These are phyloP conservation scores for Lordiphosa andalusiaca DNA, from an alignment of 2,888 invertebrate genomes.

Conservation along the genomic window DNA sequence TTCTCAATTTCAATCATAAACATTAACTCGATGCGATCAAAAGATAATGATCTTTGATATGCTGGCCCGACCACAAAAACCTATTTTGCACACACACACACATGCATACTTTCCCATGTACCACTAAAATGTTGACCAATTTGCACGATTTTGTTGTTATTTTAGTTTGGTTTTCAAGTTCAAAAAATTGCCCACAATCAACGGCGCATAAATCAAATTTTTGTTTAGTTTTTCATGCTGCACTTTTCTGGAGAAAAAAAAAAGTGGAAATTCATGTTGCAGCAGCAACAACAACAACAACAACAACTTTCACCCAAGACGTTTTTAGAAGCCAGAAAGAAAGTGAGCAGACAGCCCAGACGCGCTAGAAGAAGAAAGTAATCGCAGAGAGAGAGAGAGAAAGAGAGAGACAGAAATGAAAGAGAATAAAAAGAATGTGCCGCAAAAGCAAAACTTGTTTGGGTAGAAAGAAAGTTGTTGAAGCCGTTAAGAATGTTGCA, in stretches of 20 bases:
- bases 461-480: slow-evolving; percentile 29
- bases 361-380: slow-evolving; percentile 6
- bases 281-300: slow-evolving; percentile 32
- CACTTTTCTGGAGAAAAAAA: slow-evolving; percentile 44
- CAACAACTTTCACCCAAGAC: slow-evolving; percentile 64
- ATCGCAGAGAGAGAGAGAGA: slow-evolving; percentile 10
- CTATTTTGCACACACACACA: too few species aligned
- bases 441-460: slow-evolving; percentile 30
- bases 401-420: background rate
- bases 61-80: too few species aligned
- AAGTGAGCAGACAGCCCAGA: slow-evolving; percentile 2
- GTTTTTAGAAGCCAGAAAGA: slow-evolving; percentile 13
- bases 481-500: slow-evolving; percentile 26
- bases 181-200: slow-evolving; percentile 56
- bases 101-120: too few species aligned
- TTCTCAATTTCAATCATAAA: too few species aligned
- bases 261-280: slow-evolving; percentile 73
- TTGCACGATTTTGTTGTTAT: too few species aligned
- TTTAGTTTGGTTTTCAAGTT: too few species aligned
- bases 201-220: slow-evolving; percentile 53
- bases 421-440: slow-evolving; percentile 33
- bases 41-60: too few species aligned
- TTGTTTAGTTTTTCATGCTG: slow-evolving; percentile 15
- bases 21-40: too few species aligned
- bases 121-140: too few species aligned